phyloP scores from a whole-genome alignment of 2,888 invertebrate genomes.

The Heteromurus nitidus region DNA sequence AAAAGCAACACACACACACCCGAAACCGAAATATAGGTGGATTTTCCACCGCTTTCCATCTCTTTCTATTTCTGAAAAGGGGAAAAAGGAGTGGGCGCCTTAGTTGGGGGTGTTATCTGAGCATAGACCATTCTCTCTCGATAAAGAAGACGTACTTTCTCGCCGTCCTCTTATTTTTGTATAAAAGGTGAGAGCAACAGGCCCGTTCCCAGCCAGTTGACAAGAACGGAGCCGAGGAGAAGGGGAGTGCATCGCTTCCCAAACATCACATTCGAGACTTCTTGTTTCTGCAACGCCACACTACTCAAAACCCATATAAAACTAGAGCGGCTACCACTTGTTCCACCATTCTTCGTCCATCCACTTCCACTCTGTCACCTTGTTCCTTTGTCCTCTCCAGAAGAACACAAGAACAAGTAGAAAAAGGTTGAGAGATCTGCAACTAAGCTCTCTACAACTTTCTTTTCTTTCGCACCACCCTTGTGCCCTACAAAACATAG shows the following conservation, averaged over 20 bases:
- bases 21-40: background rate
- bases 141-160: background rate
- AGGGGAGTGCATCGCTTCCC: background rate
- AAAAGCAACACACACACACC: background rate
- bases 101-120: constrained; percentile 38
- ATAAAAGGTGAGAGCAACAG: constrained; percentile 70
- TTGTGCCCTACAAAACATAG: too few species aligned
- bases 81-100: constrained; percentile 49
- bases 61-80: background rate
- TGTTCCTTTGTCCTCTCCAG: background rate
- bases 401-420: too few species aligned
- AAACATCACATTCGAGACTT: background rate
- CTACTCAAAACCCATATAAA: background rate
- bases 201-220: constrained; percentile 49
- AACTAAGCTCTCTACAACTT: too few species aligned
- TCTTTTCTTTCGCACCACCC: too few species aligned
- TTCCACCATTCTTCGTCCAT: background rate
- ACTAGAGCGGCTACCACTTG: background rate
- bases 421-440: too few species aligned
- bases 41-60: background rate
- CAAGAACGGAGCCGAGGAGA: constrained; percentile 26
- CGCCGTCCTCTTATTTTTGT: background rate
- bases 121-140: too few species aligned
- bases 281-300: background rate
- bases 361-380: background rate